Conservation (phyloP, 1,140 invertebrate species). For the Eupeodes corollae region DNA sequence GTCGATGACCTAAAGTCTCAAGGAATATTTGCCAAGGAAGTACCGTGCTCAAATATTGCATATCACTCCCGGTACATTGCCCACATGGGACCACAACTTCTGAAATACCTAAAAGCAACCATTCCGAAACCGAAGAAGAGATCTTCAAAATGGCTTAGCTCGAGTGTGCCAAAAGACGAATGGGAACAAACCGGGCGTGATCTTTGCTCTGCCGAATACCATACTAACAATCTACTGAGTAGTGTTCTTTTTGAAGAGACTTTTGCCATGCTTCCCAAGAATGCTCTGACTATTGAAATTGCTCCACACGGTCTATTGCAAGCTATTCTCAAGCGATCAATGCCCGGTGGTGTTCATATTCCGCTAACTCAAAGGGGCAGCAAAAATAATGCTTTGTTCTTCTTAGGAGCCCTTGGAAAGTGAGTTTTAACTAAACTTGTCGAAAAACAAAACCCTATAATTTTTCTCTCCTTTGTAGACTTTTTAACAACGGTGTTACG, state of each 20-base stretch:
- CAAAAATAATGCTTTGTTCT: conserved; percentile 55
- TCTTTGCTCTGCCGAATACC: conserved; percentile 78
- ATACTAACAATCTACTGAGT: conserved; percentile 80
- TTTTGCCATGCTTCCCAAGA: conserved; percentile 57
- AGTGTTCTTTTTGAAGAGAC: conserved; percentile 82
- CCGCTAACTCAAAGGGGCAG: conserved; percentile 67
- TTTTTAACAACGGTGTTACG: conserved; percentile 40
- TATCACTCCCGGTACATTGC: conserved; percentile 76
- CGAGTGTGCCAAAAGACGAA: conserved; percentile 62
- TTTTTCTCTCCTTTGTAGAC: conserved; percentile 15
- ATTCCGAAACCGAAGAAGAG: conserved; percentile 55
- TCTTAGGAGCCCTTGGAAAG: conserved; percentile 62
- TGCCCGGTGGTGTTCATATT: conserved; percentile 52
- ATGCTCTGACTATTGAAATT: conserved; percentile 69
- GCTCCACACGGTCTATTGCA: conserved; percentile 73
- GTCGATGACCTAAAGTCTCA: conserved; percentile 56
- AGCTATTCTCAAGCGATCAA: conserved; percentile 52
- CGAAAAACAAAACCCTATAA: not conserved
- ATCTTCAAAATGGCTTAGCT: conserved; percentile 72
- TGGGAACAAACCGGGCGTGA: conserved; percentile 61
- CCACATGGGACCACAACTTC: conserved; percentile 57
- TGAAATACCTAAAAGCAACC: conserved; percentile 59
- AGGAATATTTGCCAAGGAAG: conserved; percentile 70
- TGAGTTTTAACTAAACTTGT: conserved; percentile 31
- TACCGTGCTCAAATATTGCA: conserved; percentile 70